Percentiles rank a stretch among this genome's conserved stretches.
phyloP scores from a whole-genome alignment of 2,113 vertebrate species.

The Tricholaema leucomelas region DNA sequence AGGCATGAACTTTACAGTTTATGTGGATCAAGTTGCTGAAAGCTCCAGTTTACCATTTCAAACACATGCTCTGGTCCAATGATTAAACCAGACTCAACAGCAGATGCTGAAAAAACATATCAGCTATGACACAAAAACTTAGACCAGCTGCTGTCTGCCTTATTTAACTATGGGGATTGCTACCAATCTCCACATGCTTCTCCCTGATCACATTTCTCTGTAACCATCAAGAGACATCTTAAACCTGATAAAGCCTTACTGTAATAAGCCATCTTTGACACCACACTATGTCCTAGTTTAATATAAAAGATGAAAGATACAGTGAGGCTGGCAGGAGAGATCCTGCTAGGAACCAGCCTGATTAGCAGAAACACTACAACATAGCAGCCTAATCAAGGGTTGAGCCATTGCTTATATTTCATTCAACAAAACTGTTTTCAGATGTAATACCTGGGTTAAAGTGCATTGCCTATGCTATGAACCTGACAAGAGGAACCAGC shows the following conservation, averaged over 20 bases:
- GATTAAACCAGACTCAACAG: neutral
- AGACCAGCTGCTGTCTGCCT: neutral
- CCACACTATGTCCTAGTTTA: neutral
- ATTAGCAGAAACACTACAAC: slow-evolving; percentile 7
- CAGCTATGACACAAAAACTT: neutral
- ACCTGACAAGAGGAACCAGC: slow-evolving; percentile 6
- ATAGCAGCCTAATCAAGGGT: neutral
- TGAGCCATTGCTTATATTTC: slow-evolving; percentile 10
- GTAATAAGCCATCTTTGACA: neutral
- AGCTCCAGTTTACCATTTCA: slow-evolving; percentile 37
- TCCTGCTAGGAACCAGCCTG: neutral
- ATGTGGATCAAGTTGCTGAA: neutral
- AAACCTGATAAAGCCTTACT: neutral
- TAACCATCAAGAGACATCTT: neutral
- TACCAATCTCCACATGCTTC: slow-evolving; percentile 6
- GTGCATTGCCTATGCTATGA: neutral
- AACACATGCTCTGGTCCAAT: neutral
- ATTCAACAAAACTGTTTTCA: slow-evolving; percentile 22
- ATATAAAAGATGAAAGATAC: neutral
- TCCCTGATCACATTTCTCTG: slow-evolving; percentile 9
- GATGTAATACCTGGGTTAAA: slow-evolving; percentile 14
- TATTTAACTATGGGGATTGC: neutral
- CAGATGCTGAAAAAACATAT: neutral
- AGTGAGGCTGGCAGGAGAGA: neutral
- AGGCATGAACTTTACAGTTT: neutral